Evolutionary conservation across 2,113 vertebrate species (phyloP).

Genomic region (Lophochroa leadbeateri): DNA sequence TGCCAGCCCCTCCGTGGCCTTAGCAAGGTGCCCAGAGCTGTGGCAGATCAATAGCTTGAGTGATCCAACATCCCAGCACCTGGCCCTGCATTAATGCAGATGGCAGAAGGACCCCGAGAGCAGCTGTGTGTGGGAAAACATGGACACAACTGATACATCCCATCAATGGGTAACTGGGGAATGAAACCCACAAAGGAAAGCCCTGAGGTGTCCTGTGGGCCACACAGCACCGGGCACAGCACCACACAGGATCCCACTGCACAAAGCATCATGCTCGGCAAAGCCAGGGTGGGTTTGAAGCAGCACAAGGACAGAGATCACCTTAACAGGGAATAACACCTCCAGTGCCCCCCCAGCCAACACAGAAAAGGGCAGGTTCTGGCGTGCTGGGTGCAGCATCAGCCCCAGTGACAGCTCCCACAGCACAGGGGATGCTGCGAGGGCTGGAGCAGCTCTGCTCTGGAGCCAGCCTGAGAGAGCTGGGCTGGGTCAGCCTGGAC

Average conservation of each 20-base stretch:
- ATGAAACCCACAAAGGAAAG: background rate
- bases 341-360: accelerated
- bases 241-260: accelerated
- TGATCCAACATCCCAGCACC: accelerated
- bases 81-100: background rate
- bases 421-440: accelerated
- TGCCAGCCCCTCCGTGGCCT: background rate
- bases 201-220: too few relatives aligned
- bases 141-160: accelerated
- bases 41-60: too few relatives aligned
- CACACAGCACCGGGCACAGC: background rate
- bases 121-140: accelerated
- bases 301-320: background rate
- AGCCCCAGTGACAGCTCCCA: accelerated
- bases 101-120: accelerated
- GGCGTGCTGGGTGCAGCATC: accelerated
- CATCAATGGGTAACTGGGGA: accelerated
- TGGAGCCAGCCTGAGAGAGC: background rate
- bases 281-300: background rate
- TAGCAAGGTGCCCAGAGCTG: accelerated
- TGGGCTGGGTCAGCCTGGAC: background rate
- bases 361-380: accelerated
- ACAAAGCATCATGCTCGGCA: accelerated
- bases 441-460: background rate
- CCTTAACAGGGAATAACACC: accelerated